Evolutionary conservation across 2,797 vertebrate genomes (phyloP).

Genomic region (Melanotaenia parkinsoni): DNA sequence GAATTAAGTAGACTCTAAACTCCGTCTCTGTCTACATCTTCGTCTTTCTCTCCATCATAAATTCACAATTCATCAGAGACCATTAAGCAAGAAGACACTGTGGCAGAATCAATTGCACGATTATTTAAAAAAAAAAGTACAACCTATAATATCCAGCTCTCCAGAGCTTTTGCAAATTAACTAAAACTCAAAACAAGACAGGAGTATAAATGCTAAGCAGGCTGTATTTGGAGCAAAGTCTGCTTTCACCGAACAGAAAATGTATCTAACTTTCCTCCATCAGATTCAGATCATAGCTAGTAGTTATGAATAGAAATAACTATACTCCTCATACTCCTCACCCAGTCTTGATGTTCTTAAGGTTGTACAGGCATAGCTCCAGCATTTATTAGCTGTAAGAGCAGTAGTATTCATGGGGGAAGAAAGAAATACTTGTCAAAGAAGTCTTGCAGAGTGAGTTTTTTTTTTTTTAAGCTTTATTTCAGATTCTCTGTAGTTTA

Average conservation of each 20-base stretch:
- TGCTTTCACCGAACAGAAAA: conserved; percentile 8
- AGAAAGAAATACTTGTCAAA: not conserved
- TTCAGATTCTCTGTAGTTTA: not conserved
- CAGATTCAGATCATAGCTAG: conserved; percentile 1
- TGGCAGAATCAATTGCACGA: conserved; percentile 37
- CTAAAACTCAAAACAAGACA: conserved; percentile 72
- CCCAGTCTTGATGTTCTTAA: conserved; percentile 12
- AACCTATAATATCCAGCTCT: conserved; percentile 67
- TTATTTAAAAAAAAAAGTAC: not conserved
- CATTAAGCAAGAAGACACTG: conserved; percentile 50
- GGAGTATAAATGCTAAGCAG: conserved; percentile 37
- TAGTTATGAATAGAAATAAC: too few relatives aligned
- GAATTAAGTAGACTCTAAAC: not conserved
- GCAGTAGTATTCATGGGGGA: conserved; percentile 9
- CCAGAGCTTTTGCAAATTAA: conserved; percentile 37
- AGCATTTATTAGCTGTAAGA: conserved; percentile 6
- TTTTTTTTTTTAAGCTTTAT: not conserved
- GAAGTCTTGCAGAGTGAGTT: too few relatives aligned
- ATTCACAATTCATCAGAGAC: conserved; percentile 44
- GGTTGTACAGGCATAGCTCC: not conserved
- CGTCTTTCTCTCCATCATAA: conserved; percentile 28
- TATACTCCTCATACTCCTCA: conserved; percentile 7
- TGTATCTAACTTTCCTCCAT: not conserved
- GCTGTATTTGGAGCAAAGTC: conserved; percentile 67
- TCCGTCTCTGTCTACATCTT: not conserved